Evolutionary conservation across 2,888 invertebrate species (phyloP), one percentile per base, ranked within the genome.

Genomic region (Pediacus dermestoides): DNA sequence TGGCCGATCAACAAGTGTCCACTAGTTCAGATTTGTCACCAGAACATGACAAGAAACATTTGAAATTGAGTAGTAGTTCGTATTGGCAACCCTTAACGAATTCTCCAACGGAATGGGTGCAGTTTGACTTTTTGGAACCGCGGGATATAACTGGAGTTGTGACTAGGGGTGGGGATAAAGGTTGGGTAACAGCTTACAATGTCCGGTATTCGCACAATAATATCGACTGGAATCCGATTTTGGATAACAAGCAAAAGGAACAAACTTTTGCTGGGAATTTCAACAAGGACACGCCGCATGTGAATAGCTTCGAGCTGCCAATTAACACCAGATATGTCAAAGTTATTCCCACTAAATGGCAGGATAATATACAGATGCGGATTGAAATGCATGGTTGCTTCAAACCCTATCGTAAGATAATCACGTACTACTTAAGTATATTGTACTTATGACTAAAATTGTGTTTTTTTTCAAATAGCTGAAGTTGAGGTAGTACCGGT

Each of bases 331-430:
- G 78, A 46, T 85, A 80, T 55, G 47, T 92, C 1, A 83, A 82
- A 58, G 62, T 92, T 8, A 65, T 80, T 34, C 91, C 91, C 0
- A 59, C 73, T 0, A 79, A 80, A 34, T 91, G 88, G 88, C 74
- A 81, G 23, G 70, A 78, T 2, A 77, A 75, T 42, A 82, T 90
- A 16, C 84, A 85, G 50, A 72, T 92, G 66, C 76, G 82, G 39
- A 67, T 83, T 0, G 89, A 92, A 56, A 77, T 90, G 0, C 70
- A 82, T 8, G 91, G 91, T 3, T 92, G 92, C 61, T 88, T 76
- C 52, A 70, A 78, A 49, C 80, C 83, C 1, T 88, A 88, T 62
- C 74, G 79, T 79, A 70, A 76, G 75, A 23, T 18, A 22, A 3
- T 26, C 4, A 10, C 12, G 13, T 11, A 27, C 2, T 2, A 12